phyloP scores from a whole-genome alignment of 2,888 invertebrate genomes.

The Callimorpha dominula region DNA sequence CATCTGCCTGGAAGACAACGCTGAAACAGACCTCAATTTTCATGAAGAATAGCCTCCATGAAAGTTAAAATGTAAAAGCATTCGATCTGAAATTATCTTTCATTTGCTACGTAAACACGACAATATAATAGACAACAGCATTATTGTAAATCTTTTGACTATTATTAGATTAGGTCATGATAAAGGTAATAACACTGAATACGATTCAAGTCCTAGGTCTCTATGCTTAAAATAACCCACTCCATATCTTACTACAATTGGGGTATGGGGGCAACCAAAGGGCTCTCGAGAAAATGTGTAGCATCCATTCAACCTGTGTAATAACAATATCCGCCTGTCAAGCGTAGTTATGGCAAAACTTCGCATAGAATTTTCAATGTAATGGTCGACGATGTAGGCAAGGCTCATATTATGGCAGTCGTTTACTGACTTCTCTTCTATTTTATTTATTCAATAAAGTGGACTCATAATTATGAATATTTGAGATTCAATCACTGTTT shows the following conservation, averaged over 20 bases:
- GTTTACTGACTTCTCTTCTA: neutral
- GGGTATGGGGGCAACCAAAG: neutral
- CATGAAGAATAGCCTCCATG: too few relatives aligned
- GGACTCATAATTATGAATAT: neutral
- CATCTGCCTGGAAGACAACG: too few relatives aligned
- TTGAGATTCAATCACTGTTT: neutral
- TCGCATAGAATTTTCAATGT: slow-evolving; percentile 14
- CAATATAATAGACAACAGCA: neutral
- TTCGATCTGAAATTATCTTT: too few relatives aligned
- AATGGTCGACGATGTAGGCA: neutral
- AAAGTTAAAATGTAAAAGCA: too few relatives aligned
- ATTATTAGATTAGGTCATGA: neutral
- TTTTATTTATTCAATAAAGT: neutral
- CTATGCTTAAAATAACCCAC: neutral
- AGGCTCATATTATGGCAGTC: too few relatives aligned
- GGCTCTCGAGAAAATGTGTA: slow-evolving; percentile 1
- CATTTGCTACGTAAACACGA: too few relatives aligned
- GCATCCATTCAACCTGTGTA: slow-evolving; percentile 10
- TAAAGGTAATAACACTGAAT: neutral
- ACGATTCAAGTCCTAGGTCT: neutral
- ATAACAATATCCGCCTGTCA: slow-evolving; percentile 13
- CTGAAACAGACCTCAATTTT: too few relatives aligned
- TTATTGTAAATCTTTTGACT: neutral
- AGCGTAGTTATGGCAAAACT: neutral
- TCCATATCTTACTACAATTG: neutral